phyloP scores from a whole-genome alignment of 2,888 invertebrate species.

The Philopedon plagiatum region DNA sequence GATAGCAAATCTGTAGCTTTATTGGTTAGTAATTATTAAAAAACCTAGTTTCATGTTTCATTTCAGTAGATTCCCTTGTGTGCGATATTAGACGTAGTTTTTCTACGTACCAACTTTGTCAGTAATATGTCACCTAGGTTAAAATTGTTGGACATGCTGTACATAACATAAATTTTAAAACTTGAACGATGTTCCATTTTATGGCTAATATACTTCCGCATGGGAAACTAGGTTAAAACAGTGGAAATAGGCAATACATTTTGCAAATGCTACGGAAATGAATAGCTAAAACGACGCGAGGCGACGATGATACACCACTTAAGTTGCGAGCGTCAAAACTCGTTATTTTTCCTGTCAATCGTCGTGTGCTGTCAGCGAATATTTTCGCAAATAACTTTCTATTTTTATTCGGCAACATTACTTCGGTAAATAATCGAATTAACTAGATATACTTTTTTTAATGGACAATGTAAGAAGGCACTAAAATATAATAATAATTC shows the following conservation, averaged over 20 bases:
- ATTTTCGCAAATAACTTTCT: slow-evolving; percentile 23
- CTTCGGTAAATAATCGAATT: no score
- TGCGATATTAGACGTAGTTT: no score
- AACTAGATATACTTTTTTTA: no score
- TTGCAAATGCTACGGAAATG: slow-evolving; percentile 62
- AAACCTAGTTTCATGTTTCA: no score
- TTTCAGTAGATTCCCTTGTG: no score
- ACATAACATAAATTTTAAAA: neutral
- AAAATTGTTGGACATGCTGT: no score
- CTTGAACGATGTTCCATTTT: neutral
- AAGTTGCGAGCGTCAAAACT: slow-evolving; percentile 49
- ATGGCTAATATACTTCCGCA: neutral
- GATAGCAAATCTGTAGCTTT: no score
- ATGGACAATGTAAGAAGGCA: no score
- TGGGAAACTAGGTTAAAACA: slow-evolving; percentile 53
- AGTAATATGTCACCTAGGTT: no score
- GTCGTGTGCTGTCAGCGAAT: slow-evolving; percentile 37
- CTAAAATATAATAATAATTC: no score
- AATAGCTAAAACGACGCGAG: slow-evolving; percentile 40
- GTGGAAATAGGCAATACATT: slow-evolving; percentile 55
- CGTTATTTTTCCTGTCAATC: slow-evolving; percentile 54
- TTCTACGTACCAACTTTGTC: no score
- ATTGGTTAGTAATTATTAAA: no score
- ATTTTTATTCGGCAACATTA: slow-evolving; percentile 34
- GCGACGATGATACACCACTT: slow-evolving; percentile 47